Evolutionary conservation across 2,888 invertebrate genomes (phyloP).

Genomic region (Agapostemon virescens): DNA sequence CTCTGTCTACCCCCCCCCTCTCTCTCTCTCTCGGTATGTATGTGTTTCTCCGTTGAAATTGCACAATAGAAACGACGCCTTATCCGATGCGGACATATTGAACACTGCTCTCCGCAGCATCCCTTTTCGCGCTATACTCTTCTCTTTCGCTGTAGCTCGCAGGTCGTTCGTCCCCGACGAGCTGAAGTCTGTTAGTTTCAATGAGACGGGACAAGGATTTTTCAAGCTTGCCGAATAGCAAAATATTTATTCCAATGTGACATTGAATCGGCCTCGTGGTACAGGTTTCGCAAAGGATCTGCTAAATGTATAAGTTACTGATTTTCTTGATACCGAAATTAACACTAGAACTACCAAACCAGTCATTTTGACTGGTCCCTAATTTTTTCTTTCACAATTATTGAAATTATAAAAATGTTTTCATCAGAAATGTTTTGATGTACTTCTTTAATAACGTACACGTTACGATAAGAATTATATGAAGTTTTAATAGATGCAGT

Average conservation of each 20-base stretch:
- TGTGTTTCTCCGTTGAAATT: constrained; percentile 20
- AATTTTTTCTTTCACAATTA: too few species aligned
- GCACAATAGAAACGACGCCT: constrained; percentile 57
- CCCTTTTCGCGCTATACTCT: constrained; percentile 22
- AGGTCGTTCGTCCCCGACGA: constrained; percentile 14
- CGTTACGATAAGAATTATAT: too few species aligned
- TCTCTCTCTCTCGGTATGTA: neutral
- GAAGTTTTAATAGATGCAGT: too few species aligned
- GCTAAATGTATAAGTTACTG: too few species aligned
- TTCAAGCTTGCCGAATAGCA: neutral
- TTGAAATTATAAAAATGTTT: too few species aligned
- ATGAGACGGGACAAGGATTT: constrained; percentile 31
- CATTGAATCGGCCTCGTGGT: neutral
- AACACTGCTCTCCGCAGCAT: constrained; percentile 37
- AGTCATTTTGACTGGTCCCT: too few species aligned
- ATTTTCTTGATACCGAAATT: too few species aligned
- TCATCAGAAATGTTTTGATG: too few species aligned
- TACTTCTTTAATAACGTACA: too few species aligned
- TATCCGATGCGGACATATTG: constrained; percentile 61
- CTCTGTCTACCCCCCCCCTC: neutral
- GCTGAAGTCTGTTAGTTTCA: constrained; percentile 37
- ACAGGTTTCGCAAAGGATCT: too few species aligned
- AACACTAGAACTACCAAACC: too few species aligned
- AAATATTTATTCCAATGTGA: too few species aligned
- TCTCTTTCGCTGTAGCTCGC: neutral